Base-by-base conservation (phyloP, 2,888 invertebrate genomes). In the Epinotia ramella region DNA sequence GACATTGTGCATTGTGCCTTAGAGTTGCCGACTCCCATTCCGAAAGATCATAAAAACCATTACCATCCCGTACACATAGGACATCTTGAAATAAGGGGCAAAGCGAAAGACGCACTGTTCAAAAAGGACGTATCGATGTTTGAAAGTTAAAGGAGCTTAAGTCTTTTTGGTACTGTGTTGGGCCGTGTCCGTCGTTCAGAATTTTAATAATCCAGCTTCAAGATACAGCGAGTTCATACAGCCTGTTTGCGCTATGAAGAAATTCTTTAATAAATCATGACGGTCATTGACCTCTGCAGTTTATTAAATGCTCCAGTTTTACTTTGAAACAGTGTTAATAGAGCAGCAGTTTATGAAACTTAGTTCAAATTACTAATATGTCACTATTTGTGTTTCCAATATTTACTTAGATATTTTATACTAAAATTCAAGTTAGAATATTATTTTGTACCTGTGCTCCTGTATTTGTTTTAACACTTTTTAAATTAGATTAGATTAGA, bases 1-100 rank as follows among this genome's bases (percentile, higher is more conserved):
- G 92, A 93, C 93, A 93, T 90, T 92, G 88, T 90, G 89, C 89
- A 92, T 90, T 93, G 92, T 92, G 88, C 90, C 86, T 88, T 86
- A 89, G 83, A 68, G 44, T 11, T 20, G 9, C 18, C 12, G 2
- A 16, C 6, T 13, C 11, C 7, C 7, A 11, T 24, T 57, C n/a
- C 24, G 28, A 44, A 69, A 69, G 11, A 6, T 7, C 20, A 4
- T 68, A 57, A 40, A 44, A 16, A 13, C 13, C 0, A 33, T 0
- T 12, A 13, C 13, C 4, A 56, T 9, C 11, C 33, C 7, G 33
- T 18, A 1, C 20, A 2, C 20, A 40, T 57, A 68, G 0, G 20
- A 9, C 20, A 13, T 57, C 40, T 33, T 68, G 24, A 44, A 24
- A 18, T 9, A 9, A 20, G 13, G 2, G 6, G 20, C 13, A 57